phyloP scores from a whole-genome alignment of 1,140 invertebrate species.

The Drosophila bocki region DNA sequence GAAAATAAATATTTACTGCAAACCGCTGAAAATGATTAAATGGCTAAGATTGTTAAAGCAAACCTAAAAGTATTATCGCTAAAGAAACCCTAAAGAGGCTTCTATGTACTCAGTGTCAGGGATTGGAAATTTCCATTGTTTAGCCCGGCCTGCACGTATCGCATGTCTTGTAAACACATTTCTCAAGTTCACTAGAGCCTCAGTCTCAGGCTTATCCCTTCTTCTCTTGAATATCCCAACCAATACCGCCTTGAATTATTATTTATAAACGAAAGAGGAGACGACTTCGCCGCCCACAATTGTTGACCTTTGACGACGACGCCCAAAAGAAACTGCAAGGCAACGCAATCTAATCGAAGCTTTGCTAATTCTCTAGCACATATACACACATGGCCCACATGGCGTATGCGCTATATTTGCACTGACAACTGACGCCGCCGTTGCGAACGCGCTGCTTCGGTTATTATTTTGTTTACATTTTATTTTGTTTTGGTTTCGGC shows the following conservation, averaged over 20 bases:
- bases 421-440: conserved; percentile 21
- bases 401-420: conserved; percentile 51
- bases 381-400: conserved; percentile 9
- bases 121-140: conserved; percentile 20
- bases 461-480: conserved; percentile 69
- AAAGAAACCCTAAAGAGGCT: not conserved
- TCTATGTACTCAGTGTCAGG: not conserved
- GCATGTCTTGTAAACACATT: conserved; percentile 6
- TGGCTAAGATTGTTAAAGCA: not conserved
- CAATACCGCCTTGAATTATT: not conserved
- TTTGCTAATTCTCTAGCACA: not conserved
- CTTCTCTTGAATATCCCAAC: not conserved
- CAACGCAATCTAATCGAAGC: conserved; percentile 35
- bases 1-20: not conserved
- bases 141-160: conserved; percentile 9
- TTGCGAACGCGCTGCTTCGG: conserved; percentile 1
- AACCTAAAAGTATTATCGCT: not conserved
- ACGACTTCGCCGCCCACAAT: conserved; percentile 5
- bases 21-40: not conserved
- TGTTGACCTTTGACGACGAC: conserved; percentile 30
- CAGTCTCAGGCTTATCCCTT: conserved; percentile 12
- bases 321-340: conserved; percentile 38
- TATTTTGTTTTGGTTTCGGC: conserved; percentile 44
- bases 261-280: conserved; percentile 15
- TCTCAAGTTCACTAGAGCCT: conserved; percentile 4